phyloP scores from a whole-genome alignment of 2,113 vertebrate species.

The Camelus dromedarius region DNA sequence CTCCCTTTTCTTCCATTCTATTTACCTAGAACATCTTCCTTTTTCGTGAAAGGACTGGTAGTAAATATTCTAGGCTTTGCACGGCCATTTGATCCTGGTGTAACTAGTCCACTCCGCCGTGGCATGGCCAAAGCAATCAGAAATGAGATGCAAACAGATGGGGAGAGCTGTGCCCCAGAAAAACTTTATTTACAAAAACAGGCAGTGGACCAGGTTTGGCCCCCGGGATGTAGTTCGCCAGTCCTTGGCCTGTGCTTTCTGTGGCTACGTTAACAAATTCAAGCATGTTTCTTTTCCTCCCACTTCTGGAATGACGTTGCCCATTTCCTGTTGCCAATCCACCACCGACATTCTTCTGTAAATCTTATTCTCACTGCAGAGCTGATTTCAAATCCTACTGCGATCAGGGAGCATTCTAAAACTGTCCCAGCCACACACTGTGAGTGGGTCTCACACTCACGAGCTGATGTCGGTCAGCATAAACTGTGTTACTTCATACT shows the following conservation, averaged over 20 bases:
- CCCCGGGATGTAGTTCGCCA: neutral
- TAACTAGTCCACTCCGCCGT: neutral
- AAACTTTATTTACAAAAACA: neutral
- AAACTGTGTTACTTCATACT: rapidly evolving
- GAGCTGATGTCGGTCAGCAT: neutral
- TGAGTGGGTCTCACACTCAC: neutral
- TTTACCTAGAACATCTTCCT: neutral
- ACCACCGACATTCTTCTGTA: neutral
- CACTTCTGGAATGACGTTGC: neutral
- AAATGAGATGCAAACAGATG: neutral
- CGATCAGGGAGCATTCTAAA: neutral
- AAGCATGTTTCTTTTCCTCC: neutral
- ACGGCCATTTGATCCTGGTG: neutral
- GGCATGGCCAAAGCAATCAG: rapidly evolving
- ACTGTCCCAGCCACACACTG: neutral
- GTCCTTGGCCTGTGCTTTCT: neutral
- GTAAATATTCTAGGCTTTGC: neutral
- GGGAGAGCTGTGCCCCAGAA: neutral
- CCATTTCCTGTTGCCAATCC: constrained; percentile 14
- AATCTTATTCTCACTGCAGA: constrained; percentile 34
- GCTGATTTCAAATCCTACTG: neutral
- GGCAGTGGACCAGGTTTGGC: neutral
- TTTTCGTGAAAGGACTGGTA: neutral
- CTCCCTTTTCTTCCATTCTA: neutral
- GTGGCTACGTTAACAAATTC: neutral